A percentile compares a stretch with the other conserved stretches of the same genome.
Conservation (phyloP, 2,113 vertebrate species). For the Sebastes fasciatus region DNA sequence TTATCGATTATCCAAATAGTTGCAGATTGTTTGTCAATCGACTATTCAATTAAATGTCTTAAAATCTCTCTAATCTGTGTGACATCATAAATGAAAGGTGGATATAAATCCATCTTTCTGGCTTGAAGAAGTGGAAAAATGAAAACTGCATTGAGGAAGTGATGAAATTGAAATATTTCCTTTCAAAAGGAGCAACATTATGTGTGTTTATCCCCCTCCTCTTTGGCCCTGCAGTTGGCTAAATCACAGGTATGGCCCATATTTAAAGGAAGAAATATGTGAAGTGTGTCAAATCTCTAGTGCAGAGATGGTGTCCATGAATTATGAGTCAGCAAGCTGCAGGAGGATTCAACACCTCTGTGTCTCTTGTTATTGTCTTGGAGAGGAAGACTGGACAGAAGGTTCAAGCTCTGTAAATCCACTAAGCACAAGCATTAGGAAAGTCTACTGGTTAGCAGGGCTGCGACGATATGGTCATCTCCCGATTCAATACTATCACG, state of each 20-base stretch:
- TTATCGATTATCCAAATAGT: neutral
- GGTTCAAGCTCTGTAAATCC: neutral
- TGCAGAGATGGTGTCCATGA: neutral
- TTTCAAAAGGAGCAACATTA: neutral
- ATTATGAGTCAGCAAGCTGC: neutral
- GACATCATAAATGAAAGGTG: neutral
- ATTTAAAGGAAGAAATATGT: slow-evolving; percentile 5
- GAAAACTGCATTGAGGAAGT: neutral
- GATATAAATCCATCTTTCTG: neutral
- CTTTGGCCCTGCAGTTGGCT: neutral
- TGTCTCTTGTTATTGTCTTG: neutral
- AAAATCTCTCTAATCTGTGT: neutral
- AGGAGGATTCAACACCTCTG: neutral
- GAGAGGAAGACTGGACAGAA: neutral
- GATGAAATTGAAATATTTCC: neutral
- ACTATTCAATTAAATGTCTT: neutral
- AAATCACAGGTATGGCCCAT: neutral
- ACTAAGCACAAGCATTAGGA: neutral
- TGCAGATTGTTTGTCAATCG: too few relatives aligned
- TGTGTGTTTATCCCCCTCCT: neutral
- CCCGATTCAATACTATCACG: too few relatives aligned
- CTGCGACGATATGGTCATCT: too few relatives aligned
- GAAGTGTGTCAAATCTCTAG: slow-evolving; percentile 1
- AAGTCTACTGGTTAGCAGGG: too few relatives aligned
- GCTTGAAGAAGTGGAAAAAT: neutral